A percentile compares a stretch with the other conserved stretches of the same genome.
These are phyloP conservation scores for Xiphophorus couchianus DNA, from an alignment of 2,113 vertebrate genomes.

Conservation along the genomic window DNA sequence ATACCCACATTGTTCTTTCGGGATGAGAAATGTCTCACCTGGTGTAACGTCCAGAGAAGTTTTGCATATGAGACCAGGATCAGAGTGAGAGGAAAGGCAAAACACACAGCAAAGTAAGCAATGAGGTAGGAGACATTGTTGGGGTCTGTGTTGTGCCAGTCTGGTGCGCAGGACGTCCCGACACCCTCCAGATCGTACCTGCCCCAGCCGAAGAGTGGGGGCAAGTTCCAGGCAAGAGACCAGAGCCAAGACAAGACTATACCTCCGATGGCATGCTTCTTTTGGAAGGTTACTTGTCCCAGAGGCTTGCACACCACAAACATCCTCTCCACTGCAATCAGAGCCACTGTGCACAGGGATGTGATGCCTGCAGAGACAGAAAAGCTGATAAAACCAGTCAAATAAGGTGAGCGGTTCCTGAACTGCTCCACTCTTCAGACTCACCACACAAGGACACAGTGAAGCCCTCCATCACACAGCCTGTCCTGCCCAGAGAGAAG, in stretches of 20 bases:
- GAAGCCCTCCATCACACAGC: conserved; percentile 80
- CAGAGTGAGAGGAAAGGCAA: conserved; percentile 73
- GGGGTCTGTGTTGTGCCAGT: conserved; percentile 79
- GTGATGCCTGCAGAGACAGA: conserved; percentile 69
- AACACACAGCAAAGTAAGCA: conserved; percentile 78
- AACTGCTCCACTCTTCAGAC: conserved; percentile 30
- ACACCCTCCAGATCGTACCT: conserved; percentile 80
- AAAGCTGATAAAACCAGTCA: neutral
- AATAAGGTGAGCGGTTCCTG: neutral
- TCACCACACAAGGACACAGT: conserved; percentile 79
- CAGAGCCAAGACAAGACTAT: conserved; percentile 75
- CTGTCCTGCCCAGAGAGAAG: conserved; percentile 76
- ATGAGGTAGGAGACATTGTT: conserved; percentile 78
- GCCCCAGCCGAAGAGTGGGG: conserved; percentile 81
- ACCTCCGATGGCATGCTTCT: conserved; percentile 69
- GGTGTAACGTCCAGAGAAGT: conserved; percentile 75
- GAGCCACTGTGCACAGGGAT: conserved; percentile 79
- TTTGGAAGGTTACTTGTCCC: conserved; percentile 70
- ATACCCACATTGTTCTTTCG: neutral
- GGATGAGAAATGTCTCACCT: conserved; percentile 57
- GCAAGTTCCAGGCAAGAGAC: conserved; percentile 80
- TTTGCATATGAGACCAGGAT: conserved; percentile 73
- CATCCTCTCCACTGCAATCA: conserved; percentile 80
- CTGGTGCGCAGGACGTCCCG: conserved; percentile 79
- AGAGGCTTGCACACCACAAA: conserved; percentile 79